Conservation (phyloP, 2,797 vertebrate genomes). For the Muscicapa comitata region DNA sequence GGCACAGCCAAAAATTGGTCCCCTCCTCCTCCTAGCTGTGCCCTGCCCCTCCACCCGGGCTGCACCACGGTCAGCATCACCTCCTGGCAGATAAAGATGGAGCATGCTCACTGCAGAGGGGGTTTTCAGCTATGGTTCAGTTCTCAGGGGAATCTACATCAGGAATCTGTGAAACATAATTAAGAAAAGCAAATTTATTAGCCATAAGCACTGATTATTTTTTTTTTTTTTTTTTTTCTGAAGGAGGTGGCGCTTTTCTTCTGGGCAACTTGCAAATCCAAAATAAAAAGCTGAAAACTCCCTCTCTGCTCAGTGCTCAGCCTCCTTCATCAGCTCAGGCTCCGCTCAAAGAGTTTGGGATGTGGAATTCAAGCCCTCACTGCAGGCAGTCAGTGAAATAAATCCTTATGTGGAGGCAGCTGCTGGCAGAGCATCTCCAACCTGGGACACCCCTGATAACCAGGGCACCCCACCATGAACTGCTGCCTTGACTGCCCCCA, state of each 20-base stretch:
- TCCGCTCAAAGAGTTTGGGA: neutral
- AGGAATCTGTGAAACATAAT: neutral
- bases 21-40: neutral
- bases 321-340: neutral
- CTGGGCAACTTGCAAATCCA: neutral
- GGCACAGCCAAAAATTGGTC: fast-evolving
- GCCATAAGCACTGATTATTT: neutral
- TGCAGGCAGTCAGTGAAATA: fast-evolving
- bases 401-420: neutral
- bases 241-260: neutral
- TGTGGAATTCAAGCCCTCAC: neutral
- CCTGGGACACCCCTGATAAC: neutral
- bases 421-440: neutral
- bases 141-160: neutral
- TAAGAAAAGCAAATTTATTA: neutral
- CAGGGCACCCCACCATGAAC: fast-evolving
- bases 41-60: fast-evolving
- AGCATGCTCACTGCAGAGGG: neutral
- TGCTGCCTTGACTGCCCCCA: neutral
- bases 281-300: neutral
- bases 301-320: neutral
- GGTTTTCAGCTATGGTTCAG: neutral
- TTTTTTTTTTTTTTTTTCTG: neutral
- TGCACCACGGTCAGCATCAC: neutral
- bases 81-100: neutral